Evolutionary conservation across 1,140 invertebrate species (phyloP).

Genomic region (Aphis craccivora): DNA sequence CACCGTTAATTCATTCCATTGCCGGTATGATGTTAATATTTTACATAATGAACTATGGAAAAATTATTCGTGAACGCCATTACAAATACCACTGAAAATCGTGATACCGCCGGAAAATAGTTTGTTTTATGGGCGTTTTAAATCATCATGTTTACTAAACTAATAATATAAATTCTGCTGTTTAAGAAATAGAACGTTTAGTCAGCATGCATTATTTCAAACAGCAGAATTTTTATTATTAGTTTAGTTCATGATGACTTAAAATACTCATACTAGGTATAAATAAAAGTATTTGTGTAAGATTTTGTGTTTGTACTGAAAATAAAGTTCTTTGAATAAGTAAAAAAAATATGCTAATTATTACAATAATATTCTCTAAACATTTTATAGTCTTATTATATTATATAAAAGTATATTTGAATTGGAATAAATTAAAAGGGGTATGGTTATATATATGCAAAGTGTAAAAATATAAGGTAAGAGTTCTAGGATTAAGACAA

Average conservation of each 20-base stretch:
- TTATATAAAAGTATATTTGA: too few species aligned
- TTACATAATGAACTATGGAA: slow-evolving; percentile 82
- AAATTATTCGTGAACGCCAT: slow-evolving; percentile 61
- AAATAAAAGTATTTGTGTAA: background rate
- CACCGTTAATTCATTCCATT: slow-evolving; percentile 78
- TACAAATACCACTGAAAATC: slow-evolving; percentile 39
- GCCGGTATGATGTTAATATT: slow-evolving; percentile 75
- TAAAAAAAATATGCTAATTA: too few species aligned
- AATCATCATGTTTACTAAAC: background rate
- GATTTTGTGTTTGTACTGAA: too few species aligned
- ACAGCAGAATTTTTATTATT: background rate
- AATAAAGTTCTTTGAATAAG: too few species aligned
- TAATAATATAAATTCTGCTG: background rate
- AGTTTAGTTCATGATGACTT: background rate
- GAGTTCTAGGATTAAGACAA: too few species aligned
- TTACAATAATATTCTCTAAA: too few species aligned
- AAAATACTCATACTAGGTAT: background rate
- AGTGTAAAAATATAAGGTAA: too few species aligned
- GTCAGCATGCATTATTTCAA: background rate
- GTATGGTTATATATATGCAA: too few species aligned
- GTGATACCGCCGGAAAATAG: too few species aligned
- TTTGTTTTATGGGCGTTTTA: background rate
- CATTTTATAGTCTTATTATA: too few species aligned
- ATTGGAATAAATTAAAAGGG: too few species aligned
- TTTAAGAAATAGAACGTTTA: background rate